These are phyloP conservation scores for Porites lobata DNA, from an alignment of 92 coral and sea anemone species.

Conservation along the genomic window DNA sequence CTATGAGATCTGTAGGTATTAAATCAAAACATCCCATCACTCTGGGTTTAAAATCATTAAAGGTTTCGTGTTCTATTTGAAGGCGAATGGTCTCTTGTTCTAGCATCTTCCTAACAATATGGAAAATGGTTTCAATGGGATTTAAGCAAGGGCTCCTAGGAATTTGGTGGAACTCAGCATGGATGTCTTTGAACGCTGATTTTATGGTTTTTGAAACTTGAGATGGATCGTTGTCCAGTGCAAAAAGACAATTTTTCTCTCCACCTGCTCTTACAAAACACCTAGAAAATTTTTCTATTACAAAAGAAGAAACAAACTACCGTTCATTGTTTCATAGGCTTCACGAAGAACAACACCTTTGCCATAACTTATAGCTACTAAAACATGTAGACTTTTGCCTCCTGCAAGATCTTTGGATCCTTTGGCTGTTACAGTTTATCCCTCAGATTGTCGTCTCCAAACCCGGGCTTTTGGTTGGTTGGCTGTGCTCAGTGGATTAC, in stretches of 20 bases:
- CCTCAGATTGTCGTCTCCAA: slow-evolving; percentile 67
- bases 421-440: slow-evolving; percentile 63
- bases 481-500: slow-evolving; percentile 46
- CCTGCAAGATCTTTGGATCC: slow-evolving; percentile 72
- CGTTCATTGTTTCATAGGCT: slow-evolving; percentile 62
- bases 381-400: slow-evolving; percentile 58
- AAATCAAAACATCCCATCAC: slow-evolving; percentile 38
- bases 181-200: slow-evolving; percentile 7
- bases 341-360: slow-evolving; percentile 54
- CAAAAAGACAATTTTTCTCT: slow-evolving; percentile 56
- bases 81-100: slow-evolving; percentile 14
- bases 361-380: slow-evolving; percentile 63
- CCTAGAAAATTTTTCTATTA: background rate
- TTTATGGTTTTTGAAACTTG: slow-evolving; percentile 35
- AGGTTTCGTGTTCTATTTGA: slow-evolving; percentile 37
- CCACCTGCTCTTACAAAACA: slow-evolving; percentile 64
- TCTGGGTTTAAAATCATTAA: slow-evolving; percentile 42
- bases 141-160: slow-evolving; percentile 32
- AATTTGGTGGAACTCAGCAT: slow-evolving; percentile 48
- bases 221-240: slow-evolving; percentile 75
- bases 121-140: background rate
- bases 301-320: slow-evolving; percentile 45
- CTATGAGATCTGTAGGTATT: slow-evolving; percentile 21
- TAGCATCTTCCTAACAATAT: slow-evolving; percentile 33
- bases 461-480: slow-evolving; percentile 42